Base-by-base conservation (phyloP, 2,888 invertebrate genomes). In the Clistopyga incitator region DNA sequence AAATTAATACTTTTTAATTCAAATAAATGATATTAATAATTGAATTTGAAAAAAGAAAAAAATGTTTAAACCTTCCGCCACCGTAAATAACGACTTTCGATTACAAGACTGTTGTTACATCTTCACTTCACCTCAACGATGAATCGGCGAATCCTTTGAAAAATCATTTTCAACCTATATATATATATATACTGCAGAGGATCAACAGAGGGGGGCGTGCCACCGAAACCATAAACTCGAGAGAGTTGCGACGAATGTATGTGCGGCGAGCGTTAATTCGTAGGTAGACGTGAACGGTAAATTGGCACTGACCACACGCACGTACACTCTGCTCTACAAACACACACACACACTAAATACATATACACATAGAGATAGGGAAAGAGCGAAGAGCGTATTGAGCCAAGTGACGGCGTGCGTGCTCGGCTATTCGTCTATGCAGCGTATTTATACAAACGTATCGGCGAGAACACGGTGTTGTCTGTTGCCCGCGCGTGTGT, bases 291-390 rank as follows among this genome's bases (percentile, higher is more conserved):
- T 82, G 84, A 90, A 90, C 88, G 88, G 88, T 88, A 90, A 91
- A 91, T 91, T 91, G 90, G 87, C 90, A 86, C 87, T 89, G 88
- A 89, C 90, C 89, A 89, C 89, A 88, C 89, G 86, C 85, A 87
- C 85, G 84, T 84, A 75, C 68, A 80, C 85, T 86, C 77, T 85
- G 81, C 86, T 81, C 71, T 79, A 77, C 81, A 80, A 77, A 74
- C 74, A 74, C 76, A 67, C 68, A 81, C 72, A 74, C 56, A 56
- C 68, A 65, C 45, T 52, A 18, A 50, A 47, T 34, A 78, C 72
- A 59, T 45, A 65, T 74, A 34, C 18, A 61, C 71, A 6, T 38
- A 34, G 70, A 47, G 47, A 47, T 29, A 56, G 20, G 29, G 15
- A 23, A 11, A 15, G 50, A 29, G 42, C 20, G 50, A 56, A 59